Percentiles rank a stretch among this genome's conserved stretches.
Evolutionary conservation across 2,113 vertebrate species (phyloP).

Genomic region (Peromyscus californicus): DNA sequence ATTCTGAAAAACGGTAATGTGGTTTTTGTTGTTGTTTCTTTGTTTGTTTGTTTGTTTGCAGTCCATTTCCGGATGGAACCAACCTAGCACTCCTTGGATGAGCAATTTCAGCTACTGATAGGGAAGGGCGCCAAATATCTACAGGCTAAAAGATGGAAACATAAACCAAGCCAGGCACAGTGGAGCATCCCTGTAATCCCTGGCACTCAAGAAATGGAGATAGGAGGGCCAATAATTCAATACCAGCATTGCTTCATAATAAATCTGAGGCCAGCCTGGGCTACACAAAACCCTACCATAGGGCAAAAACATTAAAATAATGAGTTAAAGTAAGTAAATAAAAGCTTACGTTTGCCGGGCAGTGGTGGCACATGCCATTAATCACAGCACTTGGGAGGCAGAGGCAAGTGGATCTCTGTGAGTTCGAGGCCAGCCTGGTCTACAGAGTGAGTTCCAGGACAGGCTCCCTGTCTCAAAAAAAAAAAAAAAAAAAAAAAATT

Average conservation of each 20-base stretch:
- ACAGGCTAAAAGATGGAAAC: neutral
- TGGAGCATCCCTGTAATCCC: neutral
- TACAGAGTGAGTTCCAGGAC: no score
- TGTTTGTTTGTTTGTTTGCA: neutral
- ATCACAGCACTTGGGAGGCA: no score
- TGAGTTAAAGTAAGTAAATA: neutral
- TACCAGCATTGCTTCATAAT: neutral
- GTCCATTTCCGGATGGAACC: neutral
- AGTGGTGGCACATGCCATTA: no score
- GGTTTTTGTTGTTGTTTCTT: neutral
- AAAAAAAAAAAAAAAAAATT: neutral
- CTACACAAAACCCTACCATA: neutral
- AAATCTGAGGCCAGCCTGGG: neutral
- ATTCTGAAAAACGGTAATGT: neutral
- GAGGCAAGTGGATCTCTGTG: no score
- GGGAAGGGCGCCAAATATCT: neutral
- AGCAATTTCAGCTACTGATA: conserved; percentile 18
- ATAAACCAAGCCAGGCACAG: neutral
- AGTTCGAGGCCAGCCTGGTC: no score
- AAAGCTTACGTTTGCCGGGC: neutral
- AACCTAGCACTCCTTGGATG: neutral
- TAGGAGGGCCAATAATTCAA: neutral
- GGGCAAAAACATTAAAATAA: neutral
- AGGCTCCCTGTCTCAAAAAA: no score
- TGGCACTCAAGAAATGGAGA: neutral